These are phyloP conservation scores for Hirtodrosophila cameraria DNA, from an alignment of 2,888 invertebrate genomes.

Conservation along the genomic window DNA sequence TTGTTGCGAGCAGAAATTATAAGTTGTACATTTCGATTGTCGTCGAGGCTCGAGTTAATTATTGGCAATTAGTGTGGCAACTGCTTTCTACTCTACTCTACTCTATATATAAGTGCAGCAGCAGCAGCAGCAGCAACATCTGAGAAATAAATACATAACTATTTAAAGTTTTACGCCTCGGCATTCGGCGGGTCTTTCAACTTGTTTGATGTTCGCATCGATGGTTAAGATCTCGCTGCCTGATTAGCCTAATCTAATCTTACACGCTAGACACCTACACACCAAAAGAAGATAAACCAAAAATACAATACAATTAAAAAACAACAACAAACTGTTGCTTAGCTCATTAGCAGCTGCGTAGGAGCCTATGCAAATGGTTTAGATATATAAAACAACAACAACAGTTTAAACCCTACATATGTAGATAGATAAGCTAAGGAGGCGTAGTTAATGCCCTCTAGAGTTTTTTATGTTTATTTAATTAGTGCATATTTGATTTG, in stretches of 20 bases:
- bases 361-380: conserved; percentile 56
- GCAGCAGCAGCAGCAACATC: too few relatives aligned
- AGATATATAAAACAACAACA: conserved; percentile 2
- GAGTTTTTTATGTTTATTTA: conserved; percentile 71
- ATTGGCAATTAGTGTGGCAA: conserved; percentile 58
- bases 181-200: conserved; percentile 17
- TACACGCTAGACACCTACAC: conserved; percentile 73
- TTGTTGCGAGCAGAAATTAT: conserved; percentile 77
- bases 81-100: conserved; percentile 45
- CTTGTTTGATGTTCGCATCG: conserved; percentile 37
- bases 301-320: too few relatives aligned
- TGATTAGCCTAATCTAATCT: conserved; percentile 78
- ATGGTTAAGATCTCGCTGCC: conserved; percentile 44
- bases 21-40: conserved; percentile 68
- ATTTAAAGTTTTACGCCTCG: conserved; percentile 34
- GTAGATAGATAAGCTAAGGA: conserved; percentile 74
- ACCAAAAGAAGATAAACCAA: conserved; percentile 13
- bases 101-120: conserved; percentile 17
- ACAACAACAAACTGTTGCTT: conserved; percentile 11
- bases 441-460: conserved; percentile 70
- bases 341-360: conserved; percentile 56
- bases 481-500: conserved; percentile 66
- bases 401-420: conserved; percentile 47
- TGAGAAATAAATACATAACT: conserved; percentile 27
- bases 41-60: conserved; percentile 63